Percentiles rank a stretch among this genome's conserved stretches.
Evolutionary conservation across 2,797 vertebrate species (phyloP).

Genomic region (Crypturellus tataupa): DNA sequence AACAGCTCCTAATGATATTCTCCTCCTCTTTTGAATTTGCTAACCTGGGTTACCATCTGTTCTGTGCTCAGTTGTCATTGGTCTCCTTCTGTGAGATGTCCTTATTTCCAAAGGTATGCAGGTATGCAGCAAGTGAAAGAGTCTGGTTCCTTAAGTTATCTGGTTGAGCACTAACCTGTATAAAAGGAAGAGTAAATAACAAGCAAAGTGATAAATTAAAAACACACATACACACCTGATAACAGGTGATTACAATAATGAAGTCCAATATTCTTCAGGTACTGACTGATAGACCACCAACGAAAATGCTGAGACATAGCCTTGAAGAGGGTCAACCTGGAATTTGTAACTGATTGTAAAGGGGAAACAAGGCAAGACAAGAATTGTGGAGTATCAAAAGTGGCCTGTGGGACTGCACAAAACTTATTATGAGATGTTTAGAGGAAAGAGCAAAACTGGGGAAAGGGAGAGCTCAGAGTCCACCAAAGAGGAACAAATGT

Average conservation of each 20-base stretch:
- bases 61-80: neutral
- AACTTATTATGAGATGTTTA: neutral
- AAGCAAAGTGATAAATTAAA: neutral
- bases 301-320: neutral
- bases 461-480: neutral
- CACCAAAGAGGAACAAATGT: neutral
- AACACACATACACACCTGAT: neutral
- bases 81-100: neutral
- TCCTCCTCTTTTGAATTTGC: neutral
- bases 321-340: neutral
- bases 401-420: neutral
- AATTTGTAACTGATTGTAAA: neutral
- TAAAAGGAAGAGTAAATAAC: neutral
- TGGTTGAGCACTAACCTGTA: neutral
- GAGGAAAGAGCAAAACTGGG: fast-evolving
- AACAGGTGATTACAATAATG: neutral
- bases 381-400: neutral
- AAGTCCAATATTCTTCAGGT: neutral
- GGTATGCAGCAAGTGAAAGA: neutral
- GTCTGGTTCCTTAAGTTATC: neutral
- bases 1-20: neutral
- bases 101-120: neutral
- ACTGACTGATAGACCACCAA: neutral
- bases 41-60: neutral
- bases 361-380: neutral